A percentile compares a stretch with the other conserved stretches of the same genome.
Conservation (phyloP, 2,113 vertebrate species). For the Meleagris gallopavo region DNA sequence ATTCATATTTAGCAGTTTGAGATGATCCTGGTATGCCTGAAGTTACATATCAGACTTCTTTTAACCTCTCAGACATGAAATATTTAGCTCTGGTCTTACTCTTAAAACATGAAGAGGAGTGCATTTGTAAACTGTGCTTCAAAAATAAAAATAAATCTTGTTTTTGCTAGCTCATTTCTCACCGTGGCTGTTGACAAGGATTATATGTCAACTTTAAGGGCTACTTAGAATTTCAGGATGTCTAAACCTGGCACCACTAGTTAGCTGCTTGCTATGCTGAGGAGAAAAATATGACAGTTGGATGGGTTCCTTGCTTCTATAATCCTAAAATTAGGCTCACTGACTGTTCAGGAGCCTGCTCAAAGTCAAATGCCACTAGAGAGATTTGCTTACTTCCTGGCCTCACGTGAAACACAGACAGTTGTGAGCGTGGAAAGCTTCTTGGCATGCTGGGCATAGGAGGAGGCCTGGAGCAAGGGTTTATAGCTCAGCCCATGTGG, state of each 20-base stretch:
- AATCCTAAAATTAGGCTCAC: conserved; percentile 8
- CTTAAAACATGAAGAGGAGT: not conserved
- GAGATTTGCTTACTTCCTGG: not conserved
- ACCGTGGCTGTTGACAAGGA: not conserved
- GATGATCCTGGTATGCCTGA: not conserved
- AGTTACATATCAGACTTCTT: not conserved
- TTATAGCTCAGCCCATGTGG: not conserved
- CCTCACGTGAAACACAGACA: not conserved
- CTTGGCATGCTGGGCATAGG: fast-evolving
- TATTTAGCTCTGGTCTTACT: conserved; percentile 7
- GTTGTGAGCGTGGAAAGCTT: conserved; percentile 47
- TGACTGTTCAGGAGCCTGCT: not conserved
- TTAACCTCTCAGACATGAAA: conserved; percentile 24
- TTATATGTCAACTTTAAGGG: not conserved
- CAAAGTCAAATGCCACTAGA: not conserved
- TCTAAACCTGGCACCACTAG: not conserved
- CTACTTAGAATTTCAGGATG: not conserved
- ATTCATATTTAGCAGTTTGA: conserved; percentile 34
- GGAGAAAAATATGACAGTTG: not conserved
- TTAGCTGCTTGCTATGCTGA: not conserved
- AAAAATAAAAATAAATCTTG: not conserved
- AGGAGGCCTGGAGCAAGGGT: not conserved
- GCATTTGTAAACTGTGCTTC: not conserved
- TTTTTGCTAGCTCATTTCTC: not conserved
- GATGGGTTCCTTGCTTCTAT: not conserved